These are phyloP conservation scores for Drosophila prostipennis DNA, from an alignment of 2,888 invertebrate species.

Conservation along the genomic window DNA sequence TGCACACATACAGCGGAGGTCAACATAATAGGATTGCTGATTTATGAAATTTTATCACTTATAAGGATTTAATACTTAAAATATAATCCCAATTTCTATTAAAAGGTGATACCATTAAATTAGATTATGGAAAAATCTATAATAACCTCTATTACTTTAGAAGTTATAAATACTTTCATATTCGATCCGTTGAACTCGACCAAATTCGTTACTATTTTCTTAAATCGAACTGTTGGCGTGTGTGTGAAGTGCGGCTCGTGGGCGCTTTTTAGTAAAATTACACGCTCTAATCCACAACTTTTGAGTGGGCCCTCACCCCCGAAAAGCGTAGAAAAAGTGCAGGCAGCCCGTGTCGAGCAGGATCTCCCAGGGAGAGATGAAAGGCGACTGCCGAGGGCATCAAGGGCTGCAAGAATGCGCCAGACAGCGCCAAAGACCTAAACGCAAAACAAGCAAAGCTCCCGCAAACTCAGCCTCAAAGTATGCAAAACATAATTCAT, in stretches of 20 bases:
- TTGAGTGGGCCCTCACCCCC: constrained; percentile 54
- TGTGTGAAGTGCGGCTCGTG: constrained; percentile 46
- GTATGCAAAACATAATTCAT: constrained; percentile 79
- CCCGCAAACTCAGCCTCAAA: constrained; percentile 49
- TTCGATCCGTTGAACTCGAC: too few relatives aligned
- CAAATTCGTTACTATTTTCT: background rate
- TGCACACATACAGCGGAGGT: background rate
- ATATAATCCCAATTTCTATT: too few relatives aligned
- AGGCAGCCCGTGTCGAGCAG: constrained; percentile 34
- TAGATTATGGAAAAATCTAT: too few relatives aligned
- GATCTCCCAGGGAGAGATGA: constrained; percentile 56
- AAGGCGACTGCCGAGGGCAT: constrained; percentile 71
- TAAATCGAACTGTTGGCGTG: constrained; percentile 13
- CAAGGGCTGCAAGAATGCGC: constrained; percentile 58
- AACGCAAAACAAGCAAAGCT: constrained; percentile 51
- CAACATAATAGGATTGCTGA: background rate
- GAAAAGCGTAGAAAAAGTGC: constrained; percentile 25
- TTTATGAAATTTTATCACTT: too few relatives aligned
- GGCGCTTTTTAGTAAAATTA: constrained; percentile 72
- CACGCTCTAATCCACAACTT: constrained; percentile 76
- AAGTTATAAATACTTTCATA: background rate
- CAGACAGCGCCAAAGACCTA: constrained; percentile 70
- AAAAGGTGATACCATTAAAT: too few relatives aligned
- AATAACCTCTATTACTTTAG: too few relatives aligned
- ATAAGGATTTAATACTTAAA: too few relatives aligned